Base-by-base conservation (phyloP, 2,888 invertebrate species). In the Hirtodrosophila confusa region DNA sequence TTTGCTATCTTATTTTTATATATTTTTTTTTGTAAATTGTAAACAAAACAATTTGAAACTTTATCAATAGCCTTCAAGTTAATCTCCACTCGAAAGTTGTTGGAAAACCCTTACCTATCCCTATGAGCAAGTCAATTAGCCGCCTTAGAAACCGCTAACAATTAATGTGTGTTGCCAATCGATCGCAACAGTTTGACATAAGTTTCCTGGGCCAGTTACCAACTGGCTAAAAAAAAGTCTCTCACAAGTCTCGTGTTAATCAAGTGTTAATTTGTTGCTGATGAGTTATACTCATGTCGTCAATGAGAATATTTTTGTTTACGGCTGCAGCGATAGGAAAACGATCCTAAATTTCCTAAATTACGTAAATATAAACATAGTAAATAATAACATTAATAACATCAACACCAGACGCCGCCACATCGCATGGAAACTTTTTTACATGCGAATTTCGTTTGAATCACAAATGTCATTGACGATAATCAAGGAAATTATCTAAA, bases 181-280 rank as follows among this genome's bases (percentile, higher is more conserved):
- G n/a, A n/a, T n/a, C n/a, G n/a, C n/a, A n/a, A n/a, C n/a, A n/a
- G n/a, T n/a, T 27, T 39, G 27, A 33, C 7, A 17, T 17, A 17
- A 17, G 17, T 17, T 17, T 17, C 17, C 17, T 17, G 17, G 17
- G 17, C 17, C 31, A 24, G 12, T 45, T 54, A n/a, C 44, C 44
- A 37, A 37, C 11, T 12, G 3, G 8, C 12, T 45, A 6, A 8
- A 17, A 6, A 8, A 17, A 17, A 17, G 1, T 2, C 17, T 1
- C 17, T 17, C 17, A 17, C 17, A 17, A 17, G 17, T 62, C 41
- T 31, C 74, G 61, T 56, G 64, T 55, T 76, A 72, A 78, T 78
- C 56, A 80, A 67, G 84, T 78, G 83, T 73, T 80, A 84, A 84
- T 82, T 70, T 63, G 29, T 31, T 33, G 24, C 43, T 69, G 85